Percentiles rank a stretch among this genome's conserved stretches.
Conservation (phyloP, 2,888 invertebrate genomes). For the Stomorhina lunata region DNA sequence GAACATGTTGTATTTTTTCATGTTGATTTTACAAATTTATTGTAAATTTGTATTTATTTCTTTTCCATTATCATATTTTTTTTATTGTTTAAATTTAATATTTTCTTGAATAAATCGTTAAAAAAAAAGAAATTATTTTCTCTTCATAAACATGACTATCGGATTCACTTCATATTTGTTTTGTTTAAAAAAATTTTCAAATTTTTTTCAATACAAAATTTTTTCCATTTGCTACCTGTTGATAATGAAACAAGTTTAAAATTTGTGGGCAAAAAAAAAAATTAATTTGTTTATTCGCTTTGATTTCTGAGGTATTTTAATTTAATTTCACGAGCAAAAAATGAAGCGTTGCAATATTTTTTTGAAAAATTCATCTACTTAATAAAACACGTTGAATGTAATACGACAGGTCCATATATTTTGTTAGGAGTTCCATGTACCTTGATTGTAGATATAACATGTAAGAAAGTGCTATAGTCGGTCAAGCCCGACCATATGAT, state of each 20-base stretch:
- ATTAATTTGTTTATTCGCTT: neutral
- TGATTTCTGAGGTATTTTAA: no score
- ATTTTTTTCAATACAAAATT: no score
- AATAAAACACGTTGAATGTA: no score
- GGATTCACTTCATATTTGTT: slow-evolving; percentile 12
- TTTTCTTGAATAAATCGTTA: neutral
- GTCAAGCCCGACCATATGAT: no score
- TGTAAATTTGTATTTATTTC: slow-evolving; percentile 17
- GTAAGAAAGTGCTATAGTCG: no score
- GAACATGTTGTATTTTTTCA: slow-evolving; percentile 33
- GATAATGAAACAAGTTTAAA: neutral
- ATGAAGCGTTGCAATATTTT: no score
- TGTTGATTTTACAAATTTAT: slow-evolving; percentile 17
- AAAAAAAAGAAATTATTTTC: slow-evolving; percentile 42
- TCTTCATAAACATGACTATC: neutral
- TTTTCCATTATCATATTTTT: slow-evolving; percentile 25
- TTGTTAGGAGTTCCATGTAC: no score
- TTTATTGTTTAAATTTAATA: neutral
- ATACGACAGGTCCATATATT: no score
- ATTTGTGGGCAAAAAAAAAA: neutral
- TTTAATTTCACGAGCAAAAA: no score
- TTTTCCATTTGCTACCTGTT: neutral
- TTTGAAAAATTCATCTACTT: no score
- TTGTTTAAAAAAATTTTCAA: neutral
- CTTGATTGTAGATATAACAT: no score